Conservation (phyloP, 2,113 vertebrate species). For the Ifrita kowaldi region DNA sequence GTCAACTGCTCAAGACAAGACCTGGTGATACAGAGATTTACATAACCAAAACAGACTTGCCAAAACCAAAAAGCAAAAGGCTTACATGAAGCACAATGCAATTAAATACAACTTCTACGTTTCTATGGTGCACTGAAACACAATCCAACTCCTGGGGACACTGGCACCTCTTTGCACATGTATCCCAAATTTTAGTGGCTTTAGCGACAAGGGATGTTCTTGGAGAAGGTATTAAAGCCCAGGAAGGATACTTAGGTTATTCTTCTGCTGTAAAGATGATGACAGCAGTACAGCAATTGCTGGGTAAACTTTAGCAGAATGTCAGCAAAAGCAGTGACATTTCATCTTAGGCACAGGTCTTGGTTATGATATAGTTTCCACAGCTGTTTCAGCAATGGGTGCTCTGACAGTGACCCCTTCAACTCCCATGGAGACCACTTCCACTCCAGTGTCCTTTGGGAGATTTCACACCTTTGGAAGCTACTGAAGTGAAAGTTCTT, state of each 20-base stretch:
- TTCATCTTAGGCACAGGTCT: neutral
- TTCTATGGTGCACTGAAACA: neutral
- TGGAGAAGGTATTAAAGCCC: neutral
- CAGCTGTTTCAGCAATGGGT: neutral
- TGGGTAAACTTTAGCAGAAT: neutral
- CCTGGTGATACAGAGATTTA: neutral
- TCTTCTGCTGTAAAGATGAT: neutral
- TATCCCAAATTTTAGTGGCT: neutral
- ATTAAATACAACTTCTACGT: neutral
- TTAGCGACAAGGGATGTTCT: neutral
- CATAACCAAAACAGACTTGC: neutral
- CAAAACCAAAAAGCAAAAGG: neutral
- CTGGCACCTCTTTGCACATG: neutral
- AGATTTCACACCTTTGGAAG: constrained; percentile 33
- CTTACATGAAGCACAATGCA: neutral
- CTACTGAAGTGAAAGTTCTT: neutral
- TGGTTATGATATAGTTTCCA: neutral
- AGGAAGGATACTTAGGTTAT: neutral
- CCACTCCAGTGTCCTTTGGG: neutral
- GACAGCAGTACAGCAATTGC: neutral
- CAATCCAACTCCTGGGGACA: neutral
- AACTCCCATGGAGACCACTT: neutral
- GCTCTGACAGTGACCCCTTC: neutral
- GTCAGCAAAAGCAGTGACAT: constrained; percentile 8
- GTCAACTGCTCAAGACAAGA: neutral